Evolutionary conservation across 2,113 vertebrate genomes (phyloP), one percentile per base, ranked within the genome.

Genomic region (Euleptes europaea): DNA sequence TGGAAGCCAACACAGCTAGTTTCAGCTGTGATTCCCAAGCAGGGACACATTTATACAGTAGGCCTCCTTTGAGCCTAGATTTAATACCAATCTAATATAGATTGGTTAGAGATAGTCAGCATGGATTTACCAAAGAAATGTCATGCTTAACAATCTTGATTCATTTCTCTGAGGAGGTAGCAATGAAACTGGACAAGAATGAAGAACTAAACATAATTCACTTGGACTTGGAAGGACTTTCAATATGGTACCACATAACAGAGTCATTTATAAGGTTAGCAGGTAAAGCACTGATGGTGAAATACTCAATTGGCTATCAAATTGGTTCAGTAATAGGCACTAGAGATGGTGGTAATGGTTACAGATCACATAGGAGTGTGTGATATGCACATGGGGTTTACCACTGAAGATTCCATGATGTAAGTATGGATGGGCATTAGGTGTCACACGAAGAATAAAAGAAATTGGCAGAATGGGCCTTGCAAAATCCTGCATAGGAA

Each of bases 211-310:
- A 87, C 89, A 86, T 95, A 93, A 94, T 95, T 94, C 91, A 93
- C 86, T 94, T 93, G 90, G 92, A 94, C 90, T 92, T 89, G 91
- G 88, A 94, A 92, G 89, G 90, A 66, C 80, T 93, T 83, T 94
- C 73, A 38, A 83, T 89, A 84, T 82, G 92, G 90, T 83, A 88
- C 84, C 87, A 90, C 84, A 42, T 82, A 92, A 93, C 84, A 91
- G 88, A 93, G 94, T 94, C 93, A 92, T 95, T 94, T 95, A 90
- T 91, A 91, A 92, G 86, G 92, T 92, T 95, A 94, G 90, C 86
- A 89, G 92, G 84, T 92, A 81, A 80, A 86, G 90, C 80, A 89
- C 72, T 89, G 86, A 91, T 90, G 90, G 84, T 88, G 90, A 92
- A 93, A 90, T 90, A 93, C 86, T 91, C 26, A 3, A 88, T 91